Base-by-base conservation (phyloP, 2,113 vertebrate species). In the Dendropsophus ebraccatus region DNA sequence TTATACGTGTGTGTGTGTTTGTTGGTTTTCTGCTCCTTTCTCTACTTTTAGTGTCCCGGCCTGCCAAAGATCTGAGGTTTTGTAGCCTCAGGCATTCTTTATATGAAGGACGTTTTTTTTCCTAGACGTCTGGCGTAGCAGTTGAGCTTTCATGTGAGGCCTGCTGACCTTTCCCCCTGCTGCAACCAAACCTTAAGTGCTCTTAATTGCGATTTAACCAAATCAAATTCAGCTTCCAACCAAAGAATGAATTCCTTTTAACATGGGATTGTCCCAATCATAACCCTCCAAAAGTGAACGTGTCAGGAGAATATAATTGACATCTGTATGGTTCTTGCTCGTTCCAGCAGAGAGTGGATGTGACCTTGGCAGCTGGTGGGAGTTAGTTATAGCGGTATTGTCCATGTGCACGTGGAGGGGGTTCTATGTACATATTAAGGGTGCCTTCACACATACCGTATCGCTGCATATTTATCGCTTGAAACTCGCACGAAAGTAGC, bases 131-230 rank as follows among this genome's bases (percentile, higher is more conserved):
- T 78, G 60, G 74, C 5, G 54, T 86, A 35, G 49, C 62, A 19
- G 6, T 72, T 86, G 45, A 41, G 70, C 82, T 84, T 84, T 84
- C 82, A 85, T 85, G 83, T 85, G 74, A 69, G 83, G 83, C 83
- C 83, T 69, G 74, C 45, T 85, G 83, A 85, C 74, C 83, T 67
- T 86, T 86, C 11, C 62, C 84, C 84, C 50, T 23, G 60, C 84
- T 80, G 75, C 76, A 50, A 86, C 75, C 76, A 80, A 78, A 23
- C 50, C n/a, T 75, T 80, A 86, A 80, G 84, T 86, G 84, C 84
- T 30, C 76, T 72, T 86, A 86, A 86, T 79, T 86, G 84, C 84
- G 80, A 23, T 72, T 47, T 80, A 79, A 79, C 84, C 84, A 86
- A 86, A 86, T 86, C 62, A 80, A 80, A 72, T 86, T 86, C 84